Percentiles rank a stretch among this genome's conserved stretches.
Conservation (phyloP, 2,888 invertebrate genomes). For the Nematopogon swammerdamellus region DNA sequence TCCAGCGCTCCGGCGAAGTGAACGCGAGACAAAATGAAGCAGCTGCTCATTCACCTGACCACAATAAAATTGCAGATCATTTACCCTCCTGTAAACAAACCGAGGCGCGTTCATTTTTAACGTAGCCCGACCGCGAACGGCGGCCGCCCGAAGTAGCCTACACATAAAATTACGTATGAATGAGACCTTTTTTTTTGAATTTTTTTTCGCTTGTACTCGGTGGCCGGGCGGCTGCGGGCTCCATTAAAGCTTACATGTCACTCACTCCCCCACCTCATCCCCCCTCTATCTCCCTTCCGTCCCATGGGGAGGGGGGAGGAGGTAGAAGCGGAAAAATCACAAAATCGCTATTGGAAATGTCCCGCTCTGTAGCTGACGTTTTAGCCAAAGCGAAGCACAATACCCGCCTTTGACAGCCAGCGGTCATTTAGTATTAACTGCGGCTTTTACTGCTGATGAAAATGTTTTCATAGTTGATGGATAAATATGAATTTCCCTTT, state of each 20-base stretch:
- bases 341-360: constrained; percentile 49
- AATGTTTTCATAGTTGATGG: constrained; percentile 46
- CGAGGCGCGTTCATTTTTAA: constrained; percentile 48
- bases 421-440: constrained; percentile 57
- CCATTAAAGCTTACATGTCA: constrained; percentile 57
- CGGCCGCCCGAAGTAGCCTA: constrained; percentile 53
- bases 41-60: no score
- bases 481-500: not conserved
- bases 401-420: constrained; percentile 41
- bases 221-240: constrained; percentile 40
- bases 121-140: constrained; percentile 38
- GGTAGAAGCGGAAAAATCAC: constrained; percentile 46
- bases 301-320: no score
- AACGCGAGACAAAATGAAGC: no score
- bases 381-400: constrained; percentile 37
- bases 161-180: constrained; percentile 56
- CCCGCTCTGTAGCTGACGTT: constrained; percentile 33
- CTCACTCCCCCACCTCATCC: constrained; percentile 24
- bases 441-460: constrained; percentile 52
- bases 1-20: no score
- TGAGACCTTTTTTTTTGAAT: constrained; percentile 42
- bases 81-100: no score
- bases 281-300: not conserved
- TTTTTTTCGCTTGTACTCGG: constrained; percentile 46
- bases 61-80: no score